Evolutionary conservation across 1,140 invertebrate genomes (phyloP), one percentile per base, ranked within the genome.

Genomic region (Drosophila auraria): DNA sequence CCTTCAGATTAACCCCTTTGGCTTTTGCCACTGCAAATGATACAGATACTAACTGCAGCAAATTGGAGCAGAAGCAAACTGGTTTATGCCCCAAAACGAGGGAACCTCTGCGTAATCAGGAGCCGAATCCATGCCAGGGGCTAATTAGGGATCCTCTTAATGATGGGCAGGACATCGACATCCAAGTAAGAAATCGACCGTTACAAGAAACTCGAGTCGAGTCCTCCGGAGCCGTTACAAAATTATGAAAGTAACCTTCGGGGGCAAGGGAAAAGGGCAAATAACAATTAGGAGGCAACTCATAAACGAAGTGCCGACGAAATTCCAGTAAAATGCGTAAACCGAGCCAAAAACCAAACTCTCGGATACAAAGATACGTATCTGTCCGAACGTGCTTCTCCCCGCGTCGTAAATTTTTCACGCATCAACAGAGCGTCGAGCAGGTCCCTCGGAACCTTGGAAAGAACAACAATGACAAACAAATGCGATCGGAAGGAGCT

Each of bases 381-480:
- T 58, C 61, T 77, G 44, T 59, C 61, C 47, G 51, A 42, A 66
- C 62, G 73, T 74, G 45, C 78, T 68, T 75, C 82, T 69, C 65
- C 80, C 80, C 74, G 78, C 70, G 74, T 80, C 44, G 78, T 71
- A 76, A 70, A 90, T 86, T 86, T 77, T 90, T 80, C 76, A 90
- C 76, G 87, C 75, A 82, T 58, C 86, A 90, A 76, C 73, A 69
- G 62, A 36, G 62, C 11, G 33, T 2, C 57, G 58, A 72, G 63
- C 68, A 70, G 56, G 75, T 69, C 70, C 82, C 66, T 78, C 30
- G 71, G 70, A 44, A 74, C 42, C 68, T 25, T 53, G 47, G 71
- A 74, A 87, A 74, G 78, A 87, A 82, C 79, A 84, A 89, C 86
- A 90, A 90, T 90, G 84, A 84, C 86, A 82, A 84, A 82, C 74